Evolutionary conservation across 2,888 invertebrate species (phyloP).

Genomic region (Uropetala carovei): DNA sequence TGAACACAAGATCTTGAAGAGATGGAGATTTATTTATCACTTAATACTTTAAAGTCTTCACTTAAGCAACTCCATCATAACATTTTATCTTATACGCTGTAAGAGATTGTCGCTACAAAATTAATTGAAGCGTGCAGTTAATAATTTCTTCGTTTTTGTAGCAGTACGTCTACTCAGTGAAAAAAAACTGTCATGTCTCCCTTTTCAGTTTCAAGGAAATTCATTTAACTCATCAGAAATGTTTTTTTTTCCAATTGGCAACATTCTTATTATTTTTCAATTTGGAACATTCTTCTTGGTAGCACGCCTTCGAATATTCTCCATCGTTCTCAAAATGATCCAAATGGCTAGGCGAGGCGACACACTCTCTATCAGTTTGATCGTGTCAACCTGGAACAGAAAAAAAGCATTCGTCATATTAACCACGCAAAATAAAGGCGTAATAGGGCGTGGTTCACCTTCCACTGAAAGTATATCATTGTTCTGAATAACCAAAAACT

Average conservation of each 20-base stretch:
- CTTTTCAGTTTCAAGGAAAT: neutral
- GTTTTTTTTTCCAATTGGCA: neutral
- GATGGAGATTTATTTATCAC: too few species aligned
- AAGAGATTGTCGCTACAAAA: too few species aligned
- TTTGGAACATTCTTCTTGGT: constrained; percentile 75
- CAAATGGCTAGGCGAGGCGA: constrained; percentile 80
- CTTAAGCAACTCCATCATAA: too few species aligned
- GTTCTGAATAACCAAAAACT: too few species aligned
- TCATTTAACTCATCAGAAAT: neutral
- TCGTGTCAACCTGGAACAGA: constrained; percentile 69
- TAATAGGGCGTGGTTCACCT: neutral
- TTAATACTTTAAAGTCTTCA: too few species aligned
- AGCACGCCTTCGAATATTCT: constrained; percentile 80
- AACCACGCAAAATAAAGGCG: neutral
- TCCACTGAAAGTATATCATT: too few species aligned
- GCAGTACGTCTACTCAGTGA: too few species aligned
- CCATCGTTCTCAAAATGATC: constrained; percentile 81
- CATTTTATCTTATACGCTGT: too few species aligned
- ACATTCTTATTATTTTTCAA: neutral
- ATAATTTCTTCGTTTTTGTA: too few species aligned
- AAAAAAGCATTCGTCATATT: neutral
- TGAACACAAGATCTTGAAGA: too few species aligned
- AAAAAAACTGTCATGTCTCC: neutral
- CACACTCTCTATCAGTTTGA: constrained; percentile 75
- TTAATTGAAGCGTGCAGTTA: too few species aligned